Evolutionary conservation across 2,888 invertebrate genomes (phyloP), one percentile per base, ranked within the genome.

Genomic region (Heliconius hortense): DNA sequence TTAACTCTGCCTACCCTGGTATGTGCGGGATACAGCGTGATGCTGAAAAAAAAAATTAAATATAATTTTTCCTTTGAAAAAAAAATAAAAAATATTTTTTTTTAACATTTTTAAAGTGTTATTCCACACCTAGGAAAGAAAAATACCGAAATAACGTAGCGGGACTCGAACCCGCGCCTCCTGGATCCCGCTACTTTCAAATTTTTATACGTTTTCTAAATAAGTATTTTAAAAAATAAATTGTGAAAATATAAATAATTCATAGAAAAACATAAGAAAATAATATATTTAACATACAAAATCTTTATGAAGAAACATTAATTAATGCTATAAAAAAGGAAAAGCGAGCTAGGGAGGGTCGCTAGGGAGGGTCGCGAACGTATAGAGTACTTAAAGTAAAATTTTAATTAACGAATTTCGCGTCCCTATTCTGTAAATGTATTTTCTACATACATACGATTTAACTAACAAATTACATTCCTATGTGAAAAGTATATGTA

Each of bases 371-470:
- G n/a, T n/a, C n/a, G 26, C 26, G 60, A 60, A 24, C 60, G 60
- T 60, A 60, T 60, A 26, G 13, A 26, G 60, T 60, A 60, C 26
- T 60, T 60, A 26, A 60, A 60, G 60, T 60, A 26, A 60, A 24
- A 60, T 60, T 60, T 60, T 60, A 60, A 60, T 60, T 60, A 60
- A 60, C 60, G 15, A 60, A 60, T 60, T 60, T 60, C 60, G 26
- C 26, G 60, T 26, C 60, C 60, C 60, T 60, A 60, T 60, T 60
- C 60, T 60, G 60, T 26, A 60, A 60, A 60, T 60, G 15, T 15
- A 26, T 26, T 60, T 60, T 7, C 60, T 24, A 26, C 26, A 18
- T 60, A 60, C 7, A 48, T 60, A 60, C 26, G 26, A 26, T 60
- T 26, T 60, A 24, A 60, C 26, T 26, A 60, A 60, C 26, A 60